Conservation (phyloP, 1,140 invertebrate genomes). For the Chelonus insularis region DNA sequence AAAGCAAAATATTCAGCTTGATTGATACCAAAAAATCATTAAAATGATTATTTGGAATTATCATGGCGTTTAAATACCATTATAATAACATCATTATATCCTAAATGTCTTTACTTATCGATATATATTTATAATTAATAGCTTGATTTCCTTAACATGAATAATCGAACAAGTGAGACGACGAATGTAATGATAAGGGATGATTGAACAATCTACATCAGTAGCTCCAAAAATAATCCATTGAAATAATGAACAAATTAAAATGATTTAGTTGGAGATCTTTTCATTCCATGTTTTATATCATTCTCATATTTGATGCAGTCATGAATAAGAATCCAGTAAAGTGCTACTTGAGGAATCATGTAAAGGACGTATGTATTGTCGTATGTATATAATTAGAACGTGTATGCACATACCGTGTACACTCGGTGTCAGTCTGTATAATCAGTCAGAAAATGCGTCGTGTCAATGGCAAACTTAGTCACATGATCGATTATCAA, state of each 20-base stretch:
- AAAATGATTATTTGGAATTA: no score
- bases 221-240: neutral
- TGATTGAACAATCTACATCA: neutral
- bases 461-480: slow-evolving; percentile 35
- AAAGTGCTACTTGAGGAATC: slow-evolving; percentile 13
- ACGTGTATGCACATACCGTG: slow-evolving; percentile 34
- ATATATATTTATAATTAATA: neutral
- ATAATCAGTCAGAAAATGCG: slow-evolving; percentile 45
- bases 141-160: neutral
- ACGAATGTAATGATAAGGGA: neutral
- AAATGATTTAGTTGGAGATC: no score
- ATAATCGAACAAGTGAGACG: slow-evolving; percentile 2
- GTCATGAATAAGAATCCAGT: neutral
- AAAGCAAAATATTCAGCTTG: no score
- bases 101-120: neutral
- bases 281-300: no score
- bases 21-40: no score
- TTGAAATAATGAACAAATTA: no score
- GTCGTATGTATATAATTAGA: slow-evolving; percentile 40
- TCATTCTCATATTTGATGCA: neutral
- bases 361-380: slow-evolving; percentile 37
- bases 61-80: no score
- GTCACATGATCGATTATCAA: slow-evolving; percentile 7
- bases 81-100: no score
- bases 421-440: slow-evolving; percentile 43